phyloP scores from a whole-genome alignment of 2,797 vertebrate genomes.

The Hippocampus kuda region DNA sequence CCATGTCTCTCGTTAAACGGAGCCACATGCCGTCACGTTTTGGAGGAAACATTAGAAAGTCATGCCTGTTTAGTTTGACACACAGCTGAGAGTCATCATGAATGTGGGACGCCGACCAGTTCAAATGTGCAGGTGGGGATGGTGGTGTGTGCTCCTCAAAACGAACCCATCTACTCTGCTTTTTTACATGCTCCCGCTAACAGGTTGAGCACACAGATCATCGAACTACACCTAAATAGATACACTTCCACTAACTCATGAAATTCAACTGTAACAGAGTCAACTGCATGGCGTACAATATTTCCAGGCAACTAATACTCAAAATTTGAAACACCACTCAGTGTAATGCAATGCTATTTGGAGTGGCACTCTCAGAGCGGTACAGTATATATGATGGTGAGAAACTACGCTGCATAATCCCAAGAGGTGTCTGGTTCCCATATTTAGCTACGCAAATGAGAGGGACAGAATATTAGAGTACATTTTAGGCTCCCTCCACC shows the following conservation, averaged over 20 bases:
- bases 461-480: background rate
- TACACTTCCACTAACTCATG: too few species aligned
- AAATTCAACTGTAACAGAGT: too few species aligned
- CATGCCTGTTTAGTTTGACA: slow-evolving; percentile 23
- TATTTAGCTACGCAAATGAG: background rate
- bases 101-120: slow-evolving; percentile 23
- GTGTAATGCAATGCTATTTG: background rate
- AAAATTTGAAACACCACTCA: background rate
- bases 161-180: too few species aligned
- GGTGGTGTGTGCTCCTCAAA: background rate
- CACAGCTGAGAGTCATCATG: slow-evolving; percentile 28
- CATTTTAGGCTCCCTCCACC: background rate
- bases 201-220: too few species aligned
- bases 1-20: slow-evolving; percentile 55
- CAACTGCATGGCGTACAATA: too few species aligned
- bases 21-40: slow-evolving; percentile 55
- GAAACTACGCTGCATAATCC: background rate
- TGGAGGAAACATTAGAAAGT: slow-evolving; percentile 36
- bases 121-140: background rate
- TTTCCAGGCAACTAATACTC: too few species aligned
- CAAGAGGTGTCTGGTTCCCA: background rate
- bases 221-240: too few species aligned
- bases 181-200: too few species aligned
- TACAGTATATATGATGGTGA: background rate
- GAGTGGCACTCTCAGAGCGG: background rate